Evolutionary conservation across 2,888 invertebrate genomes (phyloP).

Genomic region (Campoplex nolae): DNA sequence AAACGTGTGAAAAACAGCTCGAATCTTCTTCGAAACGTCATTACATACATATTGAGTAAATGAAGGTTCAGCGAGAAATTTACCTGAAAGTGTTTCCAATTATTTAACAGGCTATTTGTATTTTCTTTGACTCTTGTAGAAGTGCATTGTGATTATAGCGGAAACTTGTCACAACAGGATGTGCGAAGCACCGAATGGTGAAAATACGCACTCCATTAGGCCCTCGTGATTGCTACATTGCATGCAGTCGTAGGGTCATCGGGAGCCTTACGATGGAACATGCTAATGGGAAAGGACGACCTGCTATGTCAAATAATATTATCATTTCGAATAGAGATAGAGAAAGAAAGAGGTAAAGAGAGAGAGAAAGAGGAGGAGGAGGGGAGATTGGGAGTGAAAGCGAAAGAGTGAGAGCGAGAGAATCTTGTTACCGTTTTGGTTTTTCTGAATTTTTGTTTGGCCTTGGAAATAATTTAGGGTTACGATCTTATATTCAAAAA

Average conservation of each 20-base stretch:
- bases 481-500: constrained; percentile 14
- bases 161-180: not conserved
- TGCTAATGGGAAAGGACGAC: constrained; percentile 79
- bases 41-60: not conserved
- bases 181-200: constrained; percentile 4
- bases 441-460: constrained; percentile 68
- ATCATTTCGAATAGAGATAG: constrained; percentile 74
- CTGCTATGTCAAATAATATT: constrained; percentile 81
- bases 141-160: not conserved
- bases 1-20: constrained; percentile 47
- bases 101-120: constrained; percentile 23
- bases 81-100: constrained; percentile 47
- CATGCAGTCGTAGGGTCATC: constrained; percentile 76
- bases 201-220: constrained; percentile 20
- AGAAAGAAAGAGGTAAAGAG: no score
- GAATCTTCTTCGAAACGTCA: constrained; percentile 37
- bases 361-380: no score
- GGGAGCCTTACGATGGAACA: constrained; percentile 80
- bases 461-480: constrained; percentile 15
- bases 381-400: no score
- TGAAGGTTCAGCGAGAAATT: constrained; percentile 31
- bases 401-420: constrained; percentile 40
- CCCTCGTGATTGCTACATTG: not conserved
- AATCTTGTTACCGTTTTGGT: constrained; percentile 67
- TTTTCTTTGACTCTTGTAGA: constrained; percentile 19